Evolutionary conservation across 2,113 vertebrate genomes (phyloP).

Genomic region (Sphaerodactylus townsendi): DNA sequence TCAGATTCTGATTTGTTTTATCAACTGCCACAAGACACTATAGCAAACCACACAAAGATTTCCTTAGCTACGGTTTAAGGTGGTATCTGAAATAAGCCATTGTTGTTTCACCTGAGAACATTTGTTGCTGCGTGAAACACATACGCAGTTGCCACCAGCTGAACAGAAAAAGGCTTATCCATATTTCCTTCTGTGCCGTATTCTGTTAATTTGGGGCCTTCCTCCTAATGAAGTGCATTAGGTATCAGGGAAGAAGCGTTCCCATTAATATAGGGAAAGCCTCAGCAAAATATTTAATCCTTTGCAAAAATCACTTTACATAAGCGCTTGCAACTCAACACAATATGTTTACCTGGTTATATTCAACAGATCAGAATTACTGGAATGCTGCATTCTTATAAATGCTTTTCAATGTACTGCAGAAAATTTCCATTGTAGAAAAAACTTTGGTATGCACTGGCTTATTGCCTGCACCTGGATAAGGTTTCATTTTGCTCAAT

Average conservation of each 20-base stretch:
- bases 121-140: background rate
- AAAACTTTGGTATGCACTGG: background rate
- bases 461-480: background rate
- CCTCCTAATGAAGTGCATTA: background rate
- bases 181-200: rapidly evolving
- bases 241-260: background rate
- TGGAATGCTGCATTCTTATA: rapidly evolving
- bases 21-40: no score
- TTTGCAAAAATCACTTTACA: background rate
- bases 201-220: background rate
- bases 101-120: no score
- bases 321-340: rapidly evolving
- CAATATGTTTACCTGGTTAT: background rate
- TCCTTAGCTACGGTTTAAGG: no score
- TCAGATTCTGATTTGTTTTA: no score
- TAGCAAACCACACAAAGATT: no score
- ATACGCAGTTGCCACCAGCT: background rate
- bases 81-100: no score
- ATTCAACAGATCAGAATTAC: background rate
- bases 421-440: background rate
- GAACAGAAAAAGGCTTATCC: rapidly evolving
- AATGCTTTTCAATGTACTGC: rapidly evolving
- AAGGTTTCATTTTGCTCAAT: background rate
- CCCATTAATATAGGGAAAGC: rapidly evolving
- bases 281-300: rapidly evolving